phyloP scores from a whole-genome alignment of 2,113 vertebrate genomes.

The Crotalus helleri region DNA sequence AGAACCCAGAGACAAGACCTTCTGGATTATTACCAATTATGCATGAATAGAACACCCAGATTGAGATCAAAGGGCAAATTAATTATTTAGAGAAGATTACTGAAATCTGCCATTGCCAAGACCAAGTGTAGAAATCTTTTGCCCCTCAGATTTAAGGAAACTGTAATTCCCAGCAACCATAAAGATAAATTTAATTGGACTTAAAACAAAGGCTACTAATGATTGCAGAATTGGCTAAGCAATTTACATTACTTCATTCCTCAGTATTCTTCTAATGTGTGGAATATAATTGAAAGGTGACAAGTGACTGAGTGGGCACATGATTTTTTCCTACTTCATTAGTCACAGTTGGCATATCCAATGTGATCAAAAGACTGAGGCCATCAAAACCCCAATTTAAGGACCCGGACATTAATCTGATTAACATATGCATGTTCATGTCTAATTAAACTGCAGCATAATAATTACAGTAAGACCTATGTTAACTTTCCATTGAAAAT shows the following conservation, averaged over 20 bases:
- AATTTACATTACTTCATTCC: background rate
- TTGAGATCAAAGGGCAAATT: background rate
- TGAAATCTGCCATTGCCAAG: background rate
- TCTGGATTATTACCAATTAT: background rate
- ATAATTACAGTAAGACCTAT: background rate
- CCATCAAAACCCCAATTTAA: background rate
- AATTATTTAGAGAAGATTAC: background rate
- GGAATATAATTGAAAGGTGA: background rate
- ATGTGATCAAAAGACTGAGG: background rate
- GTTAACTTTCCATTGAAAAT: background rate
- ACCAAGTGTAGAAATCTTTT: background rate
- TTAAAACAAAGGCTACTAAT: background rate
- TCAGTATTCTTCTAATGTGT: background rate
- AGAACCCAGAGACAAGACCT: background rate
- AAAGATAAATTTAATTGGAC: background rate
- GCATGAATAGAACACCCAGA: background rate
- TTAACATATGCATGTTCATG: background rate
- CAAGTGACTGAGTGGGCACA: background rate
- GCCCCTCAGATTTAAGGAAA: background rate
- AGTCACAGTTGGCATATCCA: background rate
- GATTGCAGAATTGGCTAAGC: background rate
- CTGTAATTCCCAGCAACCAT: background rate
- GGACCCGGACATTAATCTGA: background rate
- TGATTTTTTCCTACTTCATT: background rate
- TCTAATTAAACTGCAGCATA: background rate